These are phyloP conservation scores for Hippocampus comes DNA, from an alignment of 2,113 vertebrate species.

Conservation along the genomic window DNA sequence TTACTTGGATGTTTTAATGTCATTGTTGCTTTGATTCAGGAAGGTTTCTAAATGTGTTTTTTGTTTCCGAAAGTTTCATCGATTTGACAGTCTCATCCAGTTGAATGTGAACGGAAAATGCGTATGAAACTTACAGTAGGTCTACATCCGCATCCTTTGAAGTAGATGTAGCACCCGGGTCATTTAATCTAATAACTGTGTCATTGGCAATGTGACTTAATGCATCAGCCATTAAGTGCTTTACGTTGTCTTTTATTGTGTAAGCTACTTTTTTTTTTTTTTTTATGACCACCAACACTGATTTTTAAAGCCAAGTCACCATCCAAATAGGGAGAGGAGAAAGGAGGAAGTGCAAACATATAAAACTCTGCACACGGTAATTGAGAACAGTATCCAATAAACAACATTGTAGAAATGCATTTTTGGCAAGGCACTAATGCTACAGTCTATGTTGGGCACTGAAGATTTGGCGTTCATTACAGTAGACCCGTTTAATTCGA, in stretches of 20 bases:
- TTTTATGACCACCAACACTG: neutral
- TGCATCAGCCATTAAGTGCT: neutral
- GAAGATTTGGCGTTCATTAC: conserved; percentile 43
- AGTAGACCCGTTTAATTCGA: conserved; percentile 32
- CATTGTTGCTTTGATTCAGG: too few relatives aligned
- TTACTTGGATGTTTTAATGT: too few relatives aligned
- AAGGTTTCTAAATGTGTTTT: too few relatives aligned
- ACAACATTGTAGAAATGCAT: conserved; percentile 2
- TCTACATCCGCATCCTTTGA: neutral
- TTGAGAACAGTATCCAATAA: neutral
- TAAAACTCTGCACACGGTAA: neutral
- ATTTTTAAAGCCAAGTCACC: neutral
- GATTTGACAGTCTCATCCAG: neutral
- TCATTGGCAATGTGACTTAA: neutral
- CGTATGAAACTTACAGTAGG: neutral
- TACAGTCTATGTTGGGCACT: conserved; percentile 29
- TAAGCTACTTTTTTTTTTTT: neutral
- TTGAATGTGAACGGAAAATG: too few relatives aligned
- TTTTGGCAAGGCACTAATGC: conserved; percentile 24
- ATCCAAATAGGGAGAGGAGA: neutral
- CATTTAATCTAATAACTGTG: neutral
- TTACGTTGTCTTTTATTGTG: neutral
- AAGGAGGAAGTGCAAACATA: neutral
- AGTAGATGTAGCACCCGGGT: neutral
- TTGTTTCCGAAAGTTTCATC: too few relatives aligned